phyloP scores from a whole-genome alignment of 1,140 invertebrate genomes.

The Littorina saxatilis region DNA sequence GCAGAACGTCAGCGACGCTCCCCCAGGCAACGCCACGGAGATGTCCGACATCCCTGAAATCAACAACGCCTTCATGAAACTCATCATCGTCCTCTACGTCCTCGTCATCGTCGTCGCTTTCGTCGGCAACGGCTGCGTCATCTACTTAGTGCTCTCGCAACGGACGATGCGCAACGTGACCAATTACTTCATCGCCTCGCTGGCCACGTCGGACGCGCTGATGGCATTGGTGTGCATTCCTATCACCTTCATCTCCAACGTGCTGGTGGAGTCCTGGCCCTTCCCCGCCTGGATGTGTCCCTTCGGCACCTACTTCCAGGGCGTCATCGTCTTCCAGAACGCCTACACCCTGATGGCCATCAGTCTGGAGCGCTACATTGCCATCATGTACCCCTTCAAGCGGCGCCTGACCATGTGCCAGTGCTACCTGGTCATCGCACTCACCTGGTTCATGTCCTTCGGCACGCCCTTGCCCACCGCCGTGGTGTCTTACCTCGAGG shows the following conservation, averaged over 20 bases:
- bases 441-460: constrained; percentile 87
- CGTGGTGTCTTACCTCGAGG: constrained; percentile 78
- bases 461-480: constrained; percentile 88
- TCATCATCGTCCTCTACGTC: constrained; percentile 68
- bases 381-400: constrained; percentile 91
- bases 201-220: constrained; percentile 95
- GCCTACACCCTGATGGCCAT: constrained; percentile 96
- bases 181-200: constrained; percentile 96
- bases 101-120: constrained; percentile 73
- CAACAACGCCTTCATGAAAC: constrained; percentile 39
- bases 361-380: constrained; percentile 96
- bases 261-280: constrained; percentile 90
- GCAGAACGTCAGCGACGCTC: not conserved
- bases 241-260: constrained; percentile 93
- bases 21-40: not conserved
- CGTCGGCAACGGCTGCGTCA: constrained; percentile 93
- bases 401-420: constrained; percentile 86
- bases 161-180: constrained; percentile 94
- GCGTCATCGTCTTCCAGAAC: constrained; percentile 96
- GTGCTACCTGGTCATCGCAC: constrained; percentile 83
- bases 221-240: constrained; percentile 96
- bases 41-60: not conserved
- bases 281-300: constrained; percentile 95
- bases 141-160: constrained; percentile 87
- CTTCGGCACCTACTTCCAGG: constrained; percentile 87